Base-by-base conservation (phyloP, 2,113 vertebrate genomes). In the Ornithorhynchus anatinus region DNA sequence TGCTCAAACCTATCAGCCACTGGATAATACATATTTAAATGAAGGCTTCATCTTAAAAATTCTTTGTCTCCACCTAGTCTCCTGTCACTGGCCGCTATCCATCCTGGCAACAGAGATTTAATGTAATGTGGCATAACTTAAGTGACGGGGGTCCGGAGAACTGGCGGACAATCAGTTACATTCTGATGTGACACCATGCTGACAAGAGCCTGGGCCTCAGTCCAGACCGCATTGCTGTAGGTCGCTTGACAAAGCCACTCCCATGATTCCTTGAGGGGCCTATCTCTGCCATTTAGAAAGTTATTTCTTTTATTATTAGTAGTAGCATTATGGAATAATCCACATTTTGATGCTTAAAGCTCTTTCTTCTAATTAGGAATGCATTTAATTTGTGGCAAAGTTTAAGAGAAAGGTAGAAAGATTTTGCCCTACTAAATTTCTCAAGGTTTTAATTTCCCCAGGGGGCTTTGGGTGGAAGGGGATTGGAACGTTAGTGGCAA, bases 161-260 rank as follows among this genome's bases (percentile, higher is more conserved):
- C 72, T 87, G 89, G 89, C 81, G 66, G 82, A 89, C 81, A 91
- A 89, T 89, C 85, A 82, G 77, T 84, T 85, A 86, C 89, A 91
- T 90, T 91, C 85, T 91, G 87, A 88, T 91, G 84, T 85, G 84
- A 92, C 88, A 90, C 87, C 86, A 88, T 83, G 88, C 91, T 93
- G 89, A 81, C 87, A 89, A 86, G 86, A 81, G 77, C 84, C 83
- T 82, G 83, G 88, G 83, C 80, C 86, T 81, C 85, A 84, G 79
- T 90, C 89, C 86, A 92, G 85, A 82, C 84, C 68, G 85, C 88
- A 76, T 75, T 90, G 91, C 92, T 93, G 90, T 93, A 93, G 90
- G 92, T 92, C 92, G 83, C 72, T 76, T 74, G 81, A 90, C 81
- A 82, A 88, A 89, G 82, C 82, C 82, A 81, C 89, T 90, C 87